Percentiles rank a stretch among this genome's conserved stretches.
Evolutionary conservation across 2,888 invertebrate species (phyloP).

Genomic region (Dolichopus griseipennis): DNA sequence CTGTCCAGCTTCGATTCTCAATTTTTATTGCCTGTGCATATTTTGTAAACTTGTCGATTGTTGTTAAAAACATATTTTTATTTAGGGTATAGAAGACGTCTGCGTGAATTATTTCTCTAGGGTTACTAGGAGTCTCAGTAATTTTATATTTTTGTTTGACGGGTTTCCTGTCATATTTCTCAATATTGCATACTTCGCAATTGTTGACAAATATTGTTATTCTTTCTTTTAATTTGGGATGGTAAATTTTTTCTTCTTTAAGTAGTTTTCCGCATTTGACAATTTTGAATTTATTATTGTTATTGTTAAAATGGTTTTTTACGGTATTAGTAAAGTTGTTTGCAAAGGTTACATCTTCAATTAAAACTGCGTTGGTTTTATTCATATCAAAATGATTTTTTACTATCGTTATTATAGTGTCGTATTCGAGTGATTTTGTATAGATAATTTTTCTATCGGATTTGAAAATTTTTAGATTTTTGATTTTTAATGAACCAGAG

Average conservation of each 20-base stretch:
- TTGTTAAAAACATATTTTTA: conserved; percentile 23
- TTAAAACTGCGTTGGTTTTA: conserved; percentile 15
- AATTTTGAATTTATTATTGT: conserved; percentile 10
- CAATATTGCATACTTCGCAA: conserved; percentile 16
- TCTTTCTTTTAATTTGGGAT: conserved; percentile 19
- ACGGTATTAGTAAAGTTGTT: conserved; percentile 9
- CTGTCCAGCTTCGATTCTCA: conserved; percentile 20
- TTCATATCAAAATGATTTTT: conserved; percentile 18
- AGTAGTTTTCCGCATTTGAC: not conserved
- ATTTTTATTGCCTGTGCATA: conserved; percentile 23
- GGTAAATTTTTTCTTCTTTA: conserved; percentile 18
- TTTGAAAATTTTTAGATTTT: conserved; percentile 15
- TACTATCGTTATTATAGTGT: conserved; percentile 14
- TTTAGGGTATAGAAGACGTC: conserved; percentile 23
- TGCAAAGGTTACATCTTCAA: conserved; percentile 15
- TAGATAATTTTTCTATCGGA: conserved; percentile 15
- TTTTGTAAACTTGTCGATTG: conserved; percentile 26
- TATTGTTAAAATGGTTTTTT: not conserved
- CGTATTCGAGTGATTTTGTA: conserved; percentile 10
- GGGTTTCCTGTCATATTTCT: conserved; percentile 24
- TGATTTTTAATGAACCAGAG: conserved; percentile 18
- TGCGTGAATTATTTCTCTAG: conserved; percentile 25
- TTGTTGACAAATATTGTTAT: conserved; percentile 24
- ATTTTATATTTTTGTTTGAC: conserved; percentile 22
- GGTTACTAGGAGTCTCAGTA: conserved; percentile 24